Conservation (phyloP, 2,113 vertebrate genomes). For the Lanius ludovicianus region DNA sequence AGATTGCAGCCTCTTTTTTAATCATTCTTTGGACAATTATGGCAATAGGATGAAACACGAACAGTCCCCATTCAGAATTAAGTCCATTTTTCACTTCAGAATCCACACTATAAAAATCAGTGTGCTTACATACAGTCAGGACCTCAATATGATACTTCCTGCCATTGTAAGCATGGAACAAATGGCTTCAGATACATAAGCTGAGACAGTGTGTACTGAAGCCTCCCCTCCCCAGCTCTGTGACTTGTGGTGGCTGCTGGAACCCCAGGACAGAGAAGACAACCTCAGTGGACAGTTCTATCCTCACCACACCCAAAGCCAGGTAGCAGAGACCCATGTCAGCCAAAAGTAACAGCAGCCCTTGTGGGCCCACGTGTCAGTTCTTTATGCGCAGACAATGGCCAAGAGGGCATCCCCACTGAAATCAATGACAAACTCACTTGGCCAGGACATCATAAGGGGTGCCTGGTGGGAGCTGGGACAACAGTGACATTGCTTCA, state of each 20-base stretch:
- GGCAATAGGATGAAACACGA: not conserved
- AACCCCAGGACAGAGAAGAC: not conserved
- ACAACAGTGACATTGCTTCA: not conserved
- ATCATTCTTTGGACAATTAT: not conserved
- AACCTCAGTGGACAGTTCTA: not conserved
- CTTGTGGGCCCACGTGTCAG: not conserved
- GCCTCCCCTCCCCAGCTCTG: not conserved
- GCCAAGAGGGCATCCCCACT: rapidly evolving
- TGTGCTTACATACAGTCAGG: not conserved
- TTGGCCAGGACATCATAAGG: rapidly evolving
- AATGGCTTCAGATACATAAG: not conserved
- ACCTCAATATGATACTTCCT: not conserved
- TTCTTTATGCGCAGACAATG: not conserved
- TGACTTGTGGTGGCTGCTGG: not conserved
- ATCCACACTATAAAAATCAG: not conserved
- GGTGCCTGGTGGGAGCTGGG: not conserved
- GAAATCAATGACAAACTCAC: not conserved
- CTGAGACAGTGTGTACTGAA: not conserved
- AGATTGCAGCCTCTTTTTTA: not conserved
- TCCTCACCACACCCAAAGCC: not conserved
- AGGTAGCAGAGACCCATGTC: not conserved
- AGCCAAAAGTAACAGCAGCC: rapidly evolving
- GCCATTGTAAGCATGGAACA: not conserved
- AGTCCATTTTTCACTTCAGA: not conserved
- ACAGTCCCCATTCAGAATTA: not conserved